Conservation (phyloP, 2,888 invertebrate species). For the Sericinus montela region DNA sequence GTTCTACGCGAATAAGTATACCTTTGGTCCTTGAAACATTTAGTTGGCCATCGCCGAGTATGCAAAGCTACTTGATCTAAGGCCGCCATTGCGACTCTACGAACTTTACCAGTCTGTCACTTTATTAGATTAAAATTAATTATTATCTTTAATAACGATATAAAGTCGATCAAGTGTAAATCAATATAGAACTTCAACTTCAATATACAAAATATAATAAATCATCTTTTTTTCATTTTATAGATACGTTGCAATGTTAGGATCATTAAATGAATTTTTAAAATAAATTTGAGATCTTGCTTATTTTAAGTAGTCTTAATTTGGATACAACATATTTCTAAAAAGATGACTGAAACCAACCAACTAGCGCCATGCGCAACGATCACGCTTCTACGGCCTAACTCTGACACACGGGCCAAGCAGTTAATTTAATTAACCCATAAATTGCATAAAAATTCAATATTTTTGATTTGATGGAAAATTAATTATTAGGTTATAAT, state of each 20-base stretch:
- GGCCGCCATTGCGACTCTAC: constrained; percentile 78
- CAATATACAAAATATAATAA: constrained; percentile 78
- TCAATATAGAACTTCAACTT: constrained; percentile 76
- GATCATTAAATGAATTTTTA: constrained; percentile 72
- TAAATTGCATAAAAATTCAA: constrained; percentile 13
- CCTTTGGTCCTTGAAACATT: constrained; percentile 78
- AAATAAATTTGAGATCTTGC: constrained; percentile 80
- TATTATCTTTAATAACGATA: constrained; percentile 76
- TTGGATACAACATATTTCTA: constrained; percentile 75
- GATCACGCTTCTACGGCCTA: constrained; percentile 22
- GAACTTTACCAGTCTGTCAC: constrained; percentile 80
- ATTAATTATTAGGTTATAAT: too few relatives aligned
- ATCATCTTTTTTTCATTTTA: constrained; percentile 72
- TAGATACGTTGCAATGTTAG: constrained; percentile 73
- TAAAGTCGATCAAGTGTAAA: constrained; percentile 77
- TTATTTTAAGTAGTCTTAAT: constrained; percentile 78
- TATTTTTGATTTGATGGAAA: too few relatives aligned
- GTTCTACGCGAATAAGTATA: constrained; percentile 78
- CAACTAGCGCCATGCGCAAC: constrained; percentile 65
- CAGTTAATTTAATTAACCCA: constrained; percentile 15
- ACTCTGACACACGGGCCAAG: constrained; percentile 18
- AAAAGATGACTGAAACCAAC: constrained; percentile 69
- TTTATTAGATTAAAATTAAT: constrained; percentile 79
- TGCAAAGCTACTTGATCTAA: constrained; percentile 79
- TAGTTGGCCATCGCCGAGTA: constrained; percentile 77